phyloP scores from a whole-genome alignment of 2,797 vertebrate species.

The Squalus acanthias region DNA sequence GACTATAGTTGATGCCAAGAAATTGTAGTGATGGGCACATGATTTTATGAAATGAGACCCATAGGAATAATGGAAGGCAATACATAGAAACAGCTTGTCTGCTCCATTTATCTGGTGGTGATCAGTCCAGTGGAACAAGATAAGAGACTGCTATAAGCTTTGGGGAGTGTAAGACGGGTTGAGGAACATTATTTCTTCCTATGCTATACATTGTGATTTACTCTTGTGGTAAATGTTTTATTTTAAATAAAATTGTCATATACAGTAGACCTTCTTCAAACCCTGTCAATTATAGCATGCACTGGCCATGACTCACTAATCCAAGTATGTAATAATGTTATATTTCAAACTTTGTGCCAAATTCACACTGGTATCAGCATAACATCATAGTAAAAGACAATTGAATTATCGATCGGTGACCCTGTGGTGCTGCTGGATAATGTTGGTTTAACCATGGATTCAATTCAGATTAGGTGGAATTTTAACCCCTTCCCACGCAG shows the following conservation, averaged over 20 bases:
- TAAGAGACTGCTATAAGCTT: not conserved
- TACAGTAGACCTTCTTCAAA: not conserved
- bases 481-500: not conserved
- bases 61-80: not conserved
- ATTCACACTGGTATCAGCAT: not conserved
- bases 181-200: not conserved
- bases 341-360: not conserved
- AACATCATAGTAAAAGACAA: not conserved
- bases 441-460: not conserved
- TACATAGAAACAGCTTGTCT: conserved; percentile 32
- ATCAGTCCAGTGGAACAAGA: not conserved
- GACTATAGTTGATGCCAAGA: conserved; percentile 15
- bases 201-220: not conserved
- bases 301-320: not conserved
- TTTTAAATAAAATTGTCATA: not conserved
- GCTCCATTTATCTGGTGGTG: conserved; percentile 38
- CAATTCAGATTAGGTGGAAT: not conserved
- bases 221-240: not conserved
- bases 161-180: not conserved
- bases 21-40: conserved; percentile 25
- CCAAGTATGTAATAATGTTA: not conserved
- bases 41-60: conserved; percentile 37
- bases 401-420: not conserved
- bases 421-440: not conserved
- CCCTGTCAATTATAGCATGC: not conserved